These are phyloP conservation scores for Semicossyphus pulcher DNA, from an alignment of 2,113 vertebrate genomes.

Conservation along the genomic window DNA sequence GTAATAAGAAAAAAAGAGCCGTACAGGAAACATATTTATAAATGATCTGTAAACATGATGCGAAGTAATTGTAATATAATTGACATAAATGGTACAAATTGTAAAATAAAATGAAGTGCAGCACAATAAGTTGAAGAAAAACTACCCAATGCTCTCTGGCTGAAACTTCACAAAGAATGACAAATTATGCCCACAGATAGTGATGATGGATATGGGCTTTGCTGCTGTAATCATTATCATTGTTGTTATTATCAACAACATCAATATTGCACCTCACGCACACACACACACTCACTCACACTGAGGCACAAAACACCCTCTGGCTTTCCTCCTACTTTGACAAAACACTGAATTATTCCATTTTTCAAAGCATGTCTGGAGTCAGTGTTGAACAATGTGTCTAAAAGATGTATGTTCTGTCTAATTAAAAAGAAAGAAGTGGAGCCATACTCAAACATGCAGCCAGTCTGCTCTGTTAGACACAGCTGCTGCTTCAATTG, in stretches of 20 bases:
- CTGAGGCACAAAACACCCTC: slow-evolving; percentile 28
- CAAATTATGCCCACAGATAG: slow-evolving; percentile 45
- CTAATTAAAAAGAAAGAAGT: slow-evolving; percentile 56
- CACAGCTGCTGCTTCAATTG: slow-evolving; percentile 8
- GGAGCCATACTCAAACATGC: slow-evolving; percentile 25
- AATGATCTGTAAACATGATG: no score
- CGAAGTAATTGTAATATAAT: background rate
- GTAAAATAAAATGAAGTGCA: slow-evolving; percentile 1
- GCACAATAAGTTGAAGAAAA: slow-evolving; percentile 8
- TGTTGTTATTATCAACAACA: slow-evolving; percentile 68
- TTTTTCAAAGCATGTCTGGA: slow-evolving; percentile 34
- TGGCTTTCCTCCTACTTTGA: slow-evolving; percentile 39
- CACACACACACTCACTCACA: slow-evolving; percentile 13
- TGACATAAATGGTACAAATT: background rate
- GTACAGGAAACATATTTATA: background rate
- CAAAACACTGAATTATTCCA: slow-evolving; percentile 52
- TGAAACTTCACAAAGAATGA: slow-evolving; percentile 40
- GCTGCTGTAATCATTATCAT: slow-evolving; percentile 71
- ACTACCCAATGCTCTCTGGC: background rate
- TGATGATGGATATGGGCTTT: slow-evolving; percentile 57
- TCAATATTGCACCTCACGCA: slow-evolving; percentile 45
- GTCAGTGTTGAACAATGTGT: slow-evolving; percentile 37
- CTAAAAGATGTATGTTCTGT: slow-evolving; percentile 51
- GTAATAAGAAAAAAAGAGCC: background rate
- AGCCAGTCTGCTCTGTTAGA: slow-evolving; percentile 24